A percentile compares a stretch with the other conserved stretches of the same genome.
phyloP scores from a whole-genome alignment of 2,797 vertebrate species.

The Adrianichthys oophorus region DNA sequence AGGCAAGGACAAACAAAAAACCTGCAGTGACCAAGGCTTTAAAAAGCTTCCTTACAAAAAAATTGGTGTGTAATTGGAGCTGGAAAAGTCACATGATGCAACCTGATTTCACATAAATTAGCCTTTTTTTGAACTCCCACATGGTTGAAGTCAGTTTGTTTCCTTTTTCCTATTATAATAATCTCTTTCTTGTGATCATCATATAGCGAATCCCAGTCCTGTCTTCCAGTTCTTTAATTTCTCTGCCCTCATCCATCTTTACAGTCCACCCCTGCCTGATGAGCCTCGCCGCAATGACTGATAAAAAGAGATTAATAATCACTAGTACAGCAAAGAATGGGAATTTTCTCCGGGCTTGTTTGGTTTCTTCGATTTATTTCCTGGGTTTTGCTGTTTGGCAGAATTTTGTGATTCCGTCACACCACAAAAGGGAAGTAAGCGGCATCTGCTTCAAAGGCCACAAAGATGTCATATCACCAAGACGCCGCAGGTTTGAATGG shows the following conservation, averaged over 20 bases:
- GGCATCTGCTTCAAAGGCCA: conserved; percentile 40
- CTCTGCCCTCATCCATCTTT: conserved; percentile 5
- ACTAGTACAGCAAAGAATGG: conserved; percentile 39
- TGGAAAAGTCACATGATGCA: conserved; percentile 27
- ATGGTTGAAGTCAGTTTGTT: conserved; percentile 29
- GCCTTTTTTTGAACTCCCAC: conserved; percentile 47
- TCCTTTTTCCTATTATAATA: conserved; percentile 11
- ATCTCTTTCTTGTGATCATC: conserved; percentile 9
- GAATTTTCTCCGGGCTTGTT: conserved; percentile 40
- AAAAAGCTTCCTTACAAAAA: too few species aligned
- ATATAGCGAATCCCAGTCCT: conserved; percentile 20
- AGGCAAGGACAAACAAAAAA: too few species aligned
- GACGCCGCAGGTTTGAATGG: conserved; percentile 5
- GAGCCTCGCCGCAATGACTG: conserved; percentile 25
- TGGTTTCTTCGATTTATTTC: conserved; percentile 27
- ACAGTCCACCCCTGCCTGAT: conserved; percentile 1
- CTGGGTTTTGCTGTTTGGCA: conserved; percentile 39
- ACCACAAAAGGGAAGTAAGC: conserved; percentile 28
- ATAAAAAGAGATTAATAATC: conserved; percentile 30
- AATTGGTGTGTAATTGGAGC: conserved; percentile 12
- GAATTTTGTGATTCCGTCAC: conserved; percentile 51
- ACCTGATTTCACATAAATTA: conserved; percentile 60
- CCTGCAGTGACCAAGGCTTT: neutral
- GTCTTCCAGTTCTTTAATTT: conserved; percentile 8
- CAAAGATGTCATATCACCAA: conserved; percentile 52